Evolutionary conservation across 1,140 invertebrate species (phyloP).

Genomic region (Aphelenchoides fujianensis): DNA sequence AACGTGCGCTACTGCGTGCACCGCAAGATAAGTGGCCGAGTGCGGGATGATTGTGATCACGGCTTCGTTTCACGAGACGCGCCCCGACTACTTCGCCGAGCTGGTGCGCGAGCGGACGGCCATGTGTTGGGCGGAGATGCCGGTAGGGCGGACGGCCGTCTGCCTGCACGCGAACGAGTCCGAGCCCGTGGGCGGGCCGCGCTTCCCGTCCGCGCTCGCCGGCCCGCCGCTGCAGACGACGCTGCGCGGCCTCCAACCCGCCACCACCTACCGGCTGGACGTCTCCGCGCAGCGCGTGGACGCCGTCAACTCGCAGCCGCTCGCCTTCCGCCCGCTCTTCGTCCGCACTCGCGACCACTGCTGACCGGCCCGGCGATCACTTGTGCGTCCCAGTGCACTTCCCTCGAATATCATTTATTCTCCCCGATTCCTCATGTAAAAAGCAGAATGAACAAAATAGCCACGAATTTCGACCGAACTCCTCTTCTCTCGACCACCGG

Average conservation of each 20-base stretch:
- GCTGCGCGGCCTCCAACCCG: slow-evolving; percentile 24
- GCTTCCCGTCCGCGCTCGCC: not conserved
- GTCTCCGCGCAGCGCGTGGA: slow-evolving; percentile 36
- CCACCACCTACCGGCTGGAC: slow-evolving; percentile 45
- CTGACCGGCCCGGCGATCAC: too few species aligned
- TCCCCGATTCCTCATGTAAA: too few species aligned
- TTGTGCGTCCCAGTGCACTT: too few species aligned
- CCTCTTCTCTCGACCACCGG: too few species aligned
- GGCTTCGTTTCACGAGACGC: slow-evolving; percentile 26
- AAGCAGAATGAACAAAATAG: too few species aligned
- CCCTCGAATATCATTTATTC: too few species aligned
- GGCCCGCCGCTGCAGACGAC: slow-evolving; percentile 24
- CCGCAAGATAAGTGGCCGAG: not conserved
- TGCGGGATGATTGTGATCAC: not conserved
- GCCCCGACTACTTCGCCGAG: slow-evolving; percentile 40
- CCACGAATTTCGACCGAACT: too few species aligned
- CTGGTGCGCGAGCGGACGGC: slow-evolving; percentile 41
- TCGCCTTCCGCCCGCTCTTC: slow-evolving; percentile 44
- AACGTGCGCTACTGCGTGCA: slow-evolving; percentile 43
- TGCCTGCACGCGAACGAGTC: slow-evolving; percentile 38
- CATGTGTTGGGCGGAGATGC: slow-evolving; percentile 31
- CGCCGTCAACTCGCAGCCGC: slow-evolving; percentile 27
- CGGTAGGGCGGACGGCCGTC: slow-evolving; percentile 31
- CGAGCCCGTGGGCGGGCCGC: slow-evolving; percentile 9
- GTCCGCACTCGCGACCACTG: slow-evolving; percentile 34